A percentile compares a stretch with the other conserved stretches of the same genome.
Evolutionary conservation across 2,797 vertebrate genomes (phyloP).

Genomic region (Threskiornis aethiopicus): DNA sequence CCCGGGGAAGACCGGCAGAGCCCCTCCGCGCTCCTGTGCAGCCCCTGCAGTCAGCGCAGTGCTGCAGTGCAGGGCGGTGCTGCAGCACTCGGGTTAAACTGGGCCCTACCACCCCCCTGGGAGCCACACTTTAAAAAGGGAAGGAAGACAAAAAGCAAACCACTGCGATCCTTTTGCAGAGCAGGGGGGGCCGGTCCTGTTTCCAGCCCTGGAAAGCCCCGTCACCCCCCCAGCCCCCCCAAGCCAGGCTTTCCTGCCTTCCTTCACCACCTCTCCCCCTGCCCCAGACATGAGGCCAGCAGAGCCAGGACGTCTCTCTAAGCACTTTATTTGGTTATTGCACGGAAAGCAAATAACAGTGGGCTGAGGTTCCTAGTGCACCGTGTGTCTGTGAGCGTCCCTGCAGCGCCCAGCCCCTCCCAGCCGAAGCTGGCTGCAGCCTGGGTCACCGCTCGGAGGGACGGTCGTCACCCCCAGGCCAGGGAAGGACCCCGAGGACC

Average conservation of each 20-base stretch:
- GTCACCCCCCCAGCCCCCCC: not conserved
- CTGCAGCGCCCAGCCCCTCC: slow-evolving; percentile 2
- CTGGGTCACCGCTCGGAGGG: not conserved
- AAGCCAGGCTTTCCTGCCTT: not conserved
- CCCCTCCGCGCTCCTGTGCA: fast-evolving
- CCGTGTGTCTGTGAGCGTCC: not conserved
- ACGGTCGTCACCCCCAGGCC: not conserved
- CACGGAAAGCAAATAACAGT: slow-evolving; percentile 75
- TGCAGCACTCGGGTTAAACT: not conserved
- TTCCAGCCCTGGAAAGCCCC: fast-evolving
- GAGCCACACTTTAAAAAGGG: not conserved
- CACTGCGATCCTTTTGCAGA: not conserved
- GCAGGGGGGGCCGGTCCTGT: not conserved
- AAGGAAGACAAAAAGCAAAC: not conserved
- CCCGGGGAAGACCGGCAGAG: fast-evolving
- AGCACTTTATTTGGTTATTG: slow-evolving; percentile 81
- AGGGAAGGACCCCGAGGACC: slow-evolving; percentile 32
- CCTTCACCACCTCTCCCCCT: not conserved
- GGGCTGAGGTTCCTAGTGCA: slow-evolving; percentile 65
- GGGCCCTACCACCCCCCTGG: not conserved
- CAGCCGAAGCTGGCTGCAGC: not conserved
- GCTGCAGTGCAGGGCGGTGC: not conserved
- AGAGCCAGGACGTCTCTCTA: not conserved
- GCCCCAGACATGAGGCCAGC: not conserved
- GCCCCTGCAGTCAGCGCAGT: not conserved